Evolutionary conservation across 1,140 invertebrate species (phyloP), one percentile per base, ranked within the genome.

Genomic region (Lucilia sericata): DNA sequence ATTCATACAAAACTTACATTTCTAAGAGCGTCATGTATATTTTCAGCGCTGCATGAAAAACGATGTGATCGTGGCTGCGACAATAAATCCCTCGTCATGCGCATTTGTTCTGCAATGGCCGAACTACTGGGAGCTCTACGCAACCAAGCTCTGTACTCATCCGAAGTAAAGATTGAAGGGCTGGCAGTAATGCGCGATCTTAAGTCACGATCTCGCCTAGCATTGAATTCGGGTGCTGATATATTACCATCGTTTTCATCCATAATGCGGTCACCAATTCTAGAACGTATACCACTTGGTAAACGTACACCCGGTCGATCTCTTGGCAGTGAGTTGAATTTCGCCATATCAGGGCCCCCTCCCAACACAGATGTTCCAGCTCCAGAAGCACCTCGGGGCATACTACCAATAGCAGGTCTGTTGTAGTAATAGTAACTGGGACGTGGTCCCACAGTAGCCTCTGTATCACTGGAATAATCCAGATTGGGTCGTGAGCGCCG

Each of bases 391-490:
- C 86, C 93, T 49, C 91, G 87, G 30, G 91, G 89, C 87, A 92
- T 91, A 83, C 91, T 91, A 86, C 92, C 92, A 51, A 93, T 90
- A 83, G 92, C 92, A 82, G 89, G 90, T 17, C 91, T 83, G 81
- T 91, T 93, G 87, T 95, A 95, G 88, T 95, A 96, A 87, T 96
- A 96, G 88, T 96, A 96, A 55, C 94, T 95, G 60, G 95, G 94
- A 84, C 95, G 93, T 19, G 95, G 94, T 19, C 95, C 96, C 85
- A 95, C 95, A 0, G 95, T 95, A 2, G 96, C 96, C 92, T 99
- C 98, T 0, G 98, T 98, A 88, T 99, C 98, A 17, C 97, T 98
- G 49, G 96, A 96, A 90, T 97, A 98, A 91, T 97, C 97, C 85
- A 97, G 92, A 74, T 95, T 95, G 30, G 94, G 93, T 85, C 96